phyloP scores from a whole-genome alignment of 2,888 invertebrate genomes.

The Esperia sulphurella region DNA sequence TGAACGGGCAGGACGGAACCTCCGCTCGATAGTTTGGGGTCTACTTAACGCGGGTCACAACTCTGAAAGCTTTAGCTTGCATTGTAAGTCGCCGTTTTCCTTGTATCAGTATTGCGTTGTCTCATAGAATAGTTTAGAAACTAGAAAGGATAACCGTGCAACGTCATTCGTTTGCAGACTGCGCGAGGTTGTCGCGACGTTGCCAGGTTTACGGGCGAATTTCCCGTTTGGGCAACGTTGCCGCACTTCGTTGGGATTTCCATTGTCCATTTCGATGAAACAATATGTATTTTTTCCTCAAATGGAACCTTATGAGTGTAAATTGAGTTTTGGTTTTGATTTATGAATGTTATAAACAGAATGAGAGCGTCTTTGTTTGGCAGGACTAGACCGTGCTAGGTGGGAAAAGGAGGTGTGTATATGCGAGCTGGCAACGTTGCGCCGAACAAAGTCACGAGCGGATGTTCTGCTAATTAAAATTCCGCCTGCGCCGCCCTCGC shows the following conservation, averaged over 20 bases:
- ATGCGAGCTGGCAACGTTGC: constrained; percentile 68
- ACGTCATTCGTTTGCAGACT: constrained; percentile 67
- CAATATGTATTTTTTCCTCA: constrained; percentile 22
- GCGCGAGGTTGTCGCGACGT: constrained; percentile 65
- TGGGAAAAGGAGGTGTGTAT: constrained; percentile 51
- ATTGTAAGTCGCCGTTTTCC: constrained; percentile 68
- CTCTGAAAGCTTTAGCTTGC: constrained; percentile 56
- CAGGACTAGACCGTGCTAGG: constrained; percentile 28
- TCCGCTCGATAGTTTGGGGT: constrained; percentile 39
- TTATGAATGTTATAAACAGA: constrained; percentile 34
- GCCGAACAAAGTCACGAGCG: constrained; percentile 70
- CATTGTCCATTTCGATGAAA: constrained; percentile 48
- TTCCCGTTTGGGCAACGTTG: constrained; percentile 70
- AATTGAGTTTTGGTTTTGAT: constrained; percentile 37
- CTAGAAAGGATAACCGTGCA: constrained; percentile 75
- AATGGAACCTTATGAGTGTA: constrained; percentile 39
- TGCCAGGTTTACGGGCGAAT: constrained; percentile 64
- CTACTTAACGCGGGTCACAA: constrained; percentile 45
- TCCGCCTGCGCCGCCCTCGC: constrained; percentile 79
- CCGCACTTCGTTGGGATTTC: constrained; percentile 54
- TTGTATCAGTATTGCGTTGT: constrained; percentile 74
- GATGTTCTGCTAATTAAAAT: constrained; percentile 80
- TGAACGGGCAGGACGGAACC: constrained; percentile 49
- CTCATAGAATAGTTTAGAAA: constrained; percentile 69
- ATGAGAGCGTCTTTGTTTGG: constrained; percentile 34